Base-by-base conservation (phyloP, 1,140 invertebrate species). In the Aricia agestis region DNA sequence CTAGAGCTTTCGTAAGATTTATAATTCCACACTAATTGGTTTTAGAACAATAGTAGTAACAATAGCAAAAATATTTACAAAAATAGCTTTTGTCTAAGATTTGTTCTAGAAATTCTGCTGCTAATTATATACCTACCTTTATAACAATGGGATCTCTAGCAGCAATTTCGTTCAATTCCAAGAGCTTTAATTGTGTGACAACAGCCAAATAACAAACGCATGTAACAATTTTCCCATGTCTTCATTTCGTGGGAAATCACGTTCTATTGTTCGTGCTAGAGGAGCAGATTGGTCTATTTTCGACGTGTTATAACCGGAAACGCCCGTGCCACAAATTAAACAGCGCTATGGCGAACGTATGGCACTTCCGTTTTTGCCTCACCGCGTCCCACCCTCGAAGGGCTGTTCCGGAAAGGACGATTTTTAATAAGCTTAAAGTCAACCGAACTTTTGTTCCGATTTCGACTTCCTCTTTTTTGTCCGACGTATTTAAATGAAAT, bases 351-450 rank as follows among this genome's bases (percentile, higher is more conserved):
- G 82, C 79, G 82, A 80, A 81, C 84, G 85, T 78, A 84, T 83
- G 87, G 78, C 83, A 89, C 86, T 91, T 91, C 89, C 89, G 89
- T 84, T 89, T 88, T 85, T 78, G 83, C 80, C 72, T 79, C 76
- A 85, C 76, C 74, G 80, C 80, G 75, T 86, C 78, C 78, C 81
- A 86, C 87, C 86, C 87, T 77, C 77, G 69, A 77, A 83, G 85
- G 87, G 84, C 77, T 86, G 89, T 81, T 89, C 84, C 87, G 86
- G 86, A 91, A 85, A 79, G 83, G 81, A 89, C 82, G 77, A 78
- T 82, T 84, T 83, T 87, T 86, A 86, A 85, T 86, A 85, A 85
- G 81, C 79, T 86, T 81, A 85, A 87, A 89, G 85, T 85, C 83
- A 88, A 83, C 81, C 69, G 76, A 76, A 72, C 80, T 74, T 81